Percentiles rank a stretch among this genome's conserved stretches.
Conservation (phyloP, 2,113 vertebrate species). For the Columba livia region DNA sequence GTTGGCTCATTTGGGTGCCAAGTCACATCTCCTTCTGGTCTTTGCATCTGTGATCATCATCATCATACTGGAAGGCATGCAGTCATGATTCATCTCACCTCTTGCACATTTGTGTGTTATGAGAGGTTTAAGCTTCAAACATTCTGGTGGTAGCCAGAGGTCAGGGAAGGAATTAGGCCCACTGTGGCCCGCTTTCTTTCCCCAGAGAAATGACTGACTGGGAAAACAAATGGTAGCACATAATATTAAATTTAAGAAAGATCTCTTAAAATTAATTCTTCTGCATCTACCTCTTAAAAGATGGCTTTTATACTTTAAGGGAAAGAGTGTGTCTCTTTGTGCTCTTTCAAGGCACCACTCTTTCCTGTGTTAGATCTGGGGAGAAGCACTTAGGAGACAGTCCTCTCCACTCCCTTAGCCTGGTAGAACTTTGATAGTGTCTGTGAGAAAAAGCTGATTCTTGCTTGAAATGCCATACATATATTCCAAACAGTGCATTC, state of each 20-base stretch:
- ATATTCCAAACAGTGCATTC: background rate
- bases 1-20: background rate
- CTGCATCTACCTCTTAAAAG: background rate
- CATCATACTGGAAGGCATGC: background rate
- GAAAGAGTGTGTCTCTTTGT: background rate
- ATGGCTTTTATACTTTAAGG: background rate
- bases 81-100: background rate
- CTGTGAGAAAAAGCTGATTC: background rate
- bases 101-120: background rate
- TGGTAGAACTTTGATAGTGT: background rate
- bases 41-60: background rate
- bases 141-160: fast-evolving
- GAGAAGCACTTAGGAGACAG: background rate
- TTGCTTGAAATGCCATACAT: background rate
- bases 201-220: fast-evolving
- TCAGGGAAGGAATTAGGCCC: background rate
- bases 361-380: background rate
- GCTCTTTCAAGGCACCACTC: background rate
- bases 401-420: background rate
- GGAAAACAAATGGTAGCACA: background rate
- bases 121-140: background rate
- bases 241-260: background rate
- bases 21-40: background rate
- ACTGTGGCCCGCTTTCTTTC: fast-evolving
- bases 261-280: background rate